phyloP scores from a whole-genome alignment of 2,113 vertebrate species.

The Vulpes vulpes region DNA sequence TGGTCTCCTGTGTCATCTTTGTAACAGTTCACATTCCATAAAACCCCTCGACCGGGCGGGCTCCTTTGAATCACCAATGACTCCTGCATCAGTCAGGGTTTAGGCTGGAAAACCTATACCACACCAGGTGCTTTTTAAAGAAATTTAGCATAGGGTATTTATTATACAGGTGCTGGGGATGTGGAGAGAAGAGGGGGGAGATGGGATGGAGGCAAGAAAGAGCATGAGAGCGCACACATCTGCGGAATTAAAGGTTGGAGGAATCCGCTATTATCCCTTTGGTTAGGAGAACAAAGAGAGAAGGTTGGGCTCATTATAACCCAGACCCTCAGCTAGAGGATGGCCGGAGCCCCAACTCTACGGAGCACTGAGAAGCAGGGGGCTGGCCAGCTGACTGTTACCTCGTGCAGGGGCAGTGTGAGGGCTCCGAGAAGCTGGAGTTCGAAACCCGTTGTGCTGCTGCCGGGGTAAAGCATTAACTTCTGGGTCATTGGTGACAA shows the following conservation, averaged over 20 bases:
- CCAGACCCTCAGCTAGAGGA: background rate
- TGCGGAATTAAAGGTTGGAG: background rate
- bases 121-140: background rate
- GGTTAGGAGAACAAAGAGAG: background rate
- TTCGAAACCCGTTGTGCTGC: background rate
- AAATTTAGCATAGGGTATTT: background rate
- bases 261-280: background rate
- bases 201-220: background rate
- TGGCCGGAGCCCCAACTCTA: background rate
- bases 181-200: background rate
- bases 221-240: background rate
- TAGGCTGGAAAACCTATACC: background rate
- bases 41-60: background rate
- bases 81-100: background rate
- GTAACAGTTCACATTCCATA: background rate
- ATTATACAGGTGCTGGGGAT: background rate
- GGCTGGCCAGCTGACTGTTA: accelerated
- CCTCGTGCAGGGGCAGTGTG: background rate
- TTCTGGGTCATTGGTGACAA: background rate
- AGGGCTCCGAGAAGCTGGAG: background rate
- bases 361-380: background rate
- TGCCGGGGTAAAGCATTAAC: background rate
- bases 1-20: background rate
- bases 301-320: background rate
- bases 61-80: background rate